Conservation (phyloP, 2,888 invertebrate species). For the Pilophorus perplexus region DNA sequence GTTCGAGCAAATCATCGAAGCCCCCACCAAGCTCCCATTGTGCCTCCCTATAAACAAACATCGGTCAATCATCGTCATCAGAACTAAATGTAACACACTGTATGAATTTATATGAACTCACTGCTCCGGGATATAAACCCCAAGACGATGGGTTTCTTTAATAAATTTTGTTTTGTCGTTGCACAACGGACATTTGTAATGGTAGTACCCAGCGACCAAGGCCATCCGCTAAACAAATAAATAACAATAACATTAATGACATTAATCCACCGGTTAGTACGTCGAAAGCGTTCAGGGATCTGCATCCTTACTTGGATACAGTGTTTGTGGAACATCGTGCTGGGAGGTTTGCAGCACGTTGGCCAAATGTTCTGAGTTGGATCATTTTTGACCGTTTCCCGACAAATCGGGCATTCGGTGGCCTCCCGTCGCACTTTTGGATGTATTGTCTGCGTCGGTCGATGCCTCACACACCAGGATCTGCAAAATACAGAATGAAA, state of each 20-base stretch:
- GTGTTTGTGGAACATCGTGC: constrained; percentile 65
- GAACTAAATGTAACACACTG: no score
- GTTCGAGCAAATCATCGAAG: no score
- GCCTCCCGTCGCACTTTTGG: neutral
- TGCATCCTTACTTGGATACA: constrained; percentile 65
- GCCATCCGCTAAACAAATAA: constrained; percentile 38
- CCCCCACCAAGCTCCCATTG: no score
- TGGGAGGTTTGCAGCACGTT: constrained; percentile 71
- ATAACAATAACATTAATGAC: no score
- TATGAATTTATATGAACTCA: no score
- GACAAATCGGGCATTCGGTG: neutral
- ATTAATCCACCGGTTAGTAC: no score
- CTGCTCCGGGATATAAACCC: constrained; percentile 79
- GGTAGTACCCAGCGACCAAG: constrained; percentile 65
- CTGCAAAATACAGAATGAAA: no score
- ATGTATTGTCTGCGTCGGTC: constrained; percentile 21
- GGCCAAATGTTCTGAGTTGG: constrained; percentile 56
- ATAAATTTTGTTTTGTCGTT: constrained; percentile 68
- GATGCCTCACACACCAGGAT: constrained; percentile 25
- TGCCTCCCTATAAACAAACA: no score
- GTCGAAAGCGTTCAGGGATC: no score
- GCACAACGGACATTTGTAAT: constrained; percentile 79
- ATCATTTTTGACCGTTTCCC: neutral
- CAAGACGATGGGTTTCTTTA: constrained; percentile 61
- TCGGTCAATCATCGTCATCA: no score